These are phyloP conservation scores for Mylabris sibirica DNA, from an alignment of 2,888 invertebrate species.

Conservation along the genomic window DNA sequence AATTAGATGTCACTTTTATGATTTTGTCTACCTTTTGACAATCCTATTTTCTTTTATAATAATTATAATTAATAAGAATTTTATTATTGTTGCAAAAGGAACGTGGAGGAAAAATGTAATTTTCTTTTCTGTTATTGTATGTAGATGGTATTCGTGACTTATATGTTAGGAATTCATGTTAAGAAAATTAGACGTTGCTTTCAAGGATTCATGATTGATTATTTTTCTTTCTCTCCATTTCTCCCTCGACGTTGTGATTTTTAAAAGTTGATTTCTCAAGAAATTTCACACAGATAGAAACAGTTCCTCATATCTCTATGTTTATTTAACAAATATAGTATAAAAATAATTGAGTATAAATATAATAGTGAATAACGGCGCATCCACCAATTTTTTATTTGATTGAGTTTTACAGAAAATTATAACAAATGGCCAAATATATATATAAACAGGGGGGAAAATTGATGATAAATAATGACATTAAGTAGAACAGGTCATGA, in stretches of 20 bases:
- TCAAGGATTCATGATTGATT: conserved; percentile 11
- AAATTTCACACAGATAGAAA: not conserved
- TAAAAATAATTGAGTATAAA: not conserved
- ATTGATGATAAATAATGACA: conserved; percentile 4
- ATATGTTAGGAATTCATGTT: conserved; percentile 3
- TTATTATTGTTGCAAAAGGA: not conserved
- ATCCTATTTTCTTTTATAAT: no score
- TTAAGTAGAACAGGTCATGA: not conserved
- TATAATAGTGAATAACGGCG: not conserved
- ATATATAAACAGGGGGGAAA: not conserved
- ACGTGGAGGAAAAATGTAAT: not conserved
- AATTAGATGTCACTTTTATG: no score
- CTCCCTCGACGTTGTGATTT: no score
- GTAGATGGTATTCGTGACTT: conserved; percentile 10
- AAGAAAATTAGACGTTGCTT: not conserved
- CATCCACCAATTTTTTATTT: conserved; percentile 9
- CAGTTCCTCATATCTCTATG: not conserved
- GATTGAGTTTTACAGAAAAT: not conserved
- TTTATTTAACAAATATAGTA: not conserved
- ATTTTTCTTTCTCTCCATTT: not conserved
- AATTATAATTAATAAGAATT: no score
- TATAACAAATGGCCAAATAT: not conserved
- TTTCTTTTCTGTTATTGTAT: not conserved
- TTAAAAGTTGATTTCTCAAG: no score
- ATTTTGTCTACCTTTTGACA: no score